Conservation (phyloP, 2,113 vertebrate species). For the Tupaia chinensis region DNA sequence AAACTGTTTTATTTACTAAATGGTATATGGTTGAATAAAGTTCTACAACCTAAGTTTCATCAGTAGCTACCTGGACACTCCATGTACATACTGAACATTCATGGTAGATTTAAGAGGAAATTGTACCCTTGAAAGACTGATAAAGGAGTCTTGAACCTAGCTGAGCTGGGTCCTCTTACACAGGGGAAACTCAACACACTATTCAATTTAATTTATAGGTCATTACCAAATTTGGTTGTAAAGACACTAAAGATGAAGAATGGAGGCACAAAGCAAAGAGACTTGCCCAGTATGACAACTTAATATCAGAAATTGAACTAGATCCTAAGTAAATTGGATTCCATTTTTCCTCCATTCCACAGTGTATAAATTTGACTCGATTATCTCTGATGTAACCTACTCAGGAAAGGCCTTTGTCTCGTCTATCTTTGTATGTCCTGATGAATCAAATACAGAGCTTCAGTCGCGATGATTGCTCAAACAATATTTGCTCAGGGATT, state of each 20-base stretch:
- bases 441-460: background rate
- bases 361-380: background rate
- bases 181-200: background rate
- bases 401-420: background rate
- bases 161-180: background rate
- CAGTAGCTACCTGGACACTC: constrained; percentile 77
- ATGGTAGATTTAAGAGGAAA: constrained; percentile 54
- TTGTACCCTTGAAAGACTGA: constrained; percentile 62
- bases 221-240: background rate
- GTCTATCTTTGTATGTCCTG: background rate
- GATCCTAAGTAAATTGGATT: fast-evolving
- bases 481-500: background rate
- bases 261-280: background rate
- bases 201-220: background rate
- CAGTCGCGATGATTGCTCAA: background rate
- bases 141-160: constrained; percentile 71
- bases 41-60: constrained; percentile 72
- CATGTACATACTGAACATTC: constrained; percentile 41
- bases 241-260: background rate
- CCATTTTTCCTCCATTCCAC: background rate
- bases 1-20: constrained; percentile 73
- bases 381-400: background rate
- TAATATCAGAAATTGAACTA: background rate
- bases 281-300: background rate
- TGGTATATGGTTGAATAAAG: constrained; percentile 78